phyloP scores from a whole-genome alignment of 1,140 invertebrate genomes.

The Drosophila burlai region DNA sequence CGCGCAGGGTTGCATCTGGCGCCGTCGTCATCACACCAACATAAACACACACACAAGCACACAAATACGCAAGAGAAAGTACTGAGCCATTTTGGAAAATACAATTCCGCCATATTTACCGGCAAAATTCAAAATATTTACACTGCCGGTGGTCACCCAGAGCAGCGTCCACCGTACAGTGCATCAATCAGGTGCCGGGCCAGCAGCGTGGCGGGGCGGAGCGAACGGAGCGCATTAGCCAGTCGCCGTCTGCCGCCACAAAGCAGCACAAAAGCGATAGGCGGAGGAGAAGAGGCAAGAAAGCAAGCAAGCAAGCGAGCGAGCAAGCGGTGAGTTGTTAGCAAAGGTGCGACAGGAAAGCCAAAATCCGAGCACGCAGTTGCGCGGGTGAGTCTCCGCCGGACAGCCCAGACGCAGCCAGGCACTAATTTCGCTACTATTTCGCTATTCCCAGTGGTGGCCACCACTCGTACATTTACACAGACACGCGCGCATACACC shows the following conservation, averaged over 20 bases:
- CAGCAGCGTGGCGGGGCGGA: slow-evolving; percentile 39
- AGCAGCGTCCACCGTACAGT: slow-evolving; percentile 43
- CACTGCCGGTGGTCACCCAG: slow-evolving; percentile 62
- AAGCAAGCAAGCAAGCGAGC: slow-evolving; percentile 27
- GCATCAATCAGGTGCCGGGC: slow-evolving; percentile 38
- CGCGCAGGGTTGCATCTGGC: slow-evolving; percentile 68
- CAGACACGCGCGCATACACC: slow-evolving; percentile 22
- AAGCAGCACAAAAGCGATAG: slow-evolving; percentile 66
- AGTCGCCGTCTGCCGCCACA: slow-evolving; percentile 66
- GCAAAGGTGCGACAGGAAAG: slow-evolving; percentile 4
- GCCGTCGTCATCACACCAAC: slow-evolving; percentile 51
- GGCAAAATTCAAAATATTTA: slow-evolving; percentile 85
- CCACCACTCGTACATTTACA: slow-evolving; percentile 35
- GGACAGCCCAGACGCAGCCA: slow-evolving; percentile 21
- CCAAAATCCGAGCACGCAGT: slow-evolving; percentile 47
- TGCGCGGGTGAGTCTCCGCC: slow-evolving; percentile 43
- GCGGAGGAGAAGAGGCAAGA: slow-evolving; percentile 36
- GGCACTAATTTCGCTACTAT: slow-evolving; percentile 60
- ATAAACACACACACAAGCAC: slow-evolving; percentile 25
- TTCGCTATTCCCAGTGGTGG: slow-evolving; percentile 24
- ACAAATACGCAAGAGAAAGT: slow-evolving; percentile 80
- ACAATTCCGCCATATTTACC: slow-evolving; percentile 85
- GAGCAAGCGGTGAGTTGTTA: slow-evolving; percentile 15
- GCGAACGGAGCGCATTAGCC: slow-evolving; percentile 42
- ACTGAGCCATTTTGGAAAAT: slow-evolving; percentile 82